Conservation (phyloP, 1,140 invertebrate genomes). For the Leptinotarsa undecemlineata region DNA sequence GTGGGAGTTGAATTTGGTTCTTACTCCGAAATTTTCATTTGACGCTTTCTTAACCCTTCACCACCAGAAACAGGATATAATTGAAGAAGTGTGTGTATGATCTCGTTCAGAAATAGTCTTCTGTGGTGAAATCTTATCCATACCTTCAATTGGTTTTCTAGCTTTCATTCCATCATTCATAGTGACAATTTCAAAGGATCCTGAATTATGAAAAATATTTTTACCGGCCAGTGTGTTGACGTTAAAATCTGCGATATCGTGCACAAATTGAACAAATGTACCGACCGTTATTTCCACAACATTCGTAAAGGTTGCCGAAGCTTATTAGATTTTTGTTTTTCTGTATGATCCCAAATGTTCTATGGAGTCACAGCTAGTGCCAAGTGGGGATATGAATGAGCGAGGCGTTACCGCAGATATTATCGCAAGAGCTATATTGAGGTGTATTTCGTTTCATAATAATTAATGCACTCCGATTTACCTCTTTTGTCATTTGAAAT, state of each 20-base stretch:
- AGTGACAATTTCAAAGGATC: constrained; percentile 35
- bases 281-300: constrained; percentile 26
- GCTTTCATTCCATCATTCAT: constrained; percentile 17
- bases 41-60: too few relatives aligned
- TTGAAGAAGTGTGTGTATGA: too few relatives aligned
- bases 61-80: too few relatives aligned
- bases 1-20: too few relatives aligned
- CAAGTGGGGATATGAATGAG: neutral
- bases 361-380: neutral
- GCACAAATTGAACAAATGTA: constrained; percentile 41
- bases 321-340: constrained; percentile 31
- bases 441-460: neutral
- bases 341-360: constrained; percentile 26
- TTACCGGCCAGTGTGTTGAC: constrained; percentile 38
- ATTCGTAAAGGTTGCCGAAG: constrained; percentile 29
- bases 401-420: neutral
- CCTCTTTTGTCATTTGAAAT: neutral
- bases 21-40: too few relatives aligned
- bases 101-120: too few relatives aligned
- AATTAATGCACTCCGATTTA: neutral
- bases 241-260: constrained; percentile 41
- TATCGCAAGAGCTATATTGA: neutral
- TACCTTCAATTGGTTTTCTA: too few relatives aligned
- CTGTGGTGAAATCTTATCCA: too few relatives aligned
- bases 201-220: constrained; percentile 28